Evolutionary conservation across 2,888 invertebrate genomes (phyloP).

Genomic region (Encarsia formosa): DNA sequence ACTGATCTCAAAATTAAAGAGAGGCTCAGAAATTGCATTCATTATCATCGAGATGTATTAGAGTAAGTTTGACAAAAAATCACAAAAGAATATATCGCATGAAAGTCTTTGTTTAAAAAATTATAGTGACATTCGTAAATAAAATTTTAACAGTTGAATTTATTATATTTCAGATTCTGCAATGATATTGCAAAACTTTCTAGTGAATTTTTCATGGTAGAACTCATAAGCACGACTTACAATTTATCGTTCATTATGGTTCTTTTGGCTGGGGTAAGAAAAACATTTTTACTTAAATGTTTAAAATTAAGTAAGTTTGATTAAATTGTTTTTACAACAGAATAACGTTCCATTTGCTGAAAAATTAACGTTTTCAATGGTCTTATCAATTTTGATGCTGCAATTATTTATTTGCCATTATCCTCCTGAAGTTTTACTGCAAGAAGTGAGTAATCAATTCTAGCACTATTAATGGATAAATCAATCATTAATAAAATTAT

Average conservation of each 20-base stretch:
- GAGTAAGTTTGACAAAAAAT: constrained; percentile 4
- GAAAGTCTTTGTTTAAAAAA: too few species aligned
- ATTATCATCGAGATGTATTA: constrained; percentile 10
- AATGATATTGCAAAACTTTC: constrained; percentile 7
- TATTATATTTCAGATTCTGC: constrained; percentile 15
- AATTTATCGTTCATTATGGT: constrained; percentile 19
- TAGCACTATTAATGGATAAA: neutral
- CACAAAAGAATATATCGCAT: too few species aligned
- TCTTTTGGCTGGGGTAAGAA: constrained; percentile 14
- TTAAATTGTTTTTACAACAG: too few species aligned
- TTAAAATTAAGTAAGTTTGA: too few species aligned
- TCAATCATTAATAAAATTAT: neutral
- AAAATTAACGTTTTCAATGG: constrained; percentile 19
- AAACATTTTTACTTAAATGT: too few species aligned
- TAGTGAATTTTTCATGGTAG: constrained; percentile 20
- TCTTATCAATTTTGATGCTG: constrained; percentile 8
- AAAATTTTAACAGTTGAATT: too few species aligned
- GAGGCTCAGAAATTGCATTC: neutral
- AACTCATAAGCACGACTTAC: constrained; percentile 20
- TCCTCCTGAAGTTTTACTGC: constrained; percentile 15
- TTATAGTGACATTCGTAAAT: too few species aligned
- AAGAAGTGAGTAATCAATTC: constrained; percentile 5
- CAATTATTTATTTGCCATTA: constrained; percentile 21
- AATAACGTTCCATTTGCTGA: constrained; percentile 14
- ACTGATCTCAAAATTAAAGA: neutral